Evolutionary conservation across 1,140 invertebrate species (phyloP), one percentile per base, ranked within the genome.

Genomic region (Hyposmocoma kahamanoa): DNA sequence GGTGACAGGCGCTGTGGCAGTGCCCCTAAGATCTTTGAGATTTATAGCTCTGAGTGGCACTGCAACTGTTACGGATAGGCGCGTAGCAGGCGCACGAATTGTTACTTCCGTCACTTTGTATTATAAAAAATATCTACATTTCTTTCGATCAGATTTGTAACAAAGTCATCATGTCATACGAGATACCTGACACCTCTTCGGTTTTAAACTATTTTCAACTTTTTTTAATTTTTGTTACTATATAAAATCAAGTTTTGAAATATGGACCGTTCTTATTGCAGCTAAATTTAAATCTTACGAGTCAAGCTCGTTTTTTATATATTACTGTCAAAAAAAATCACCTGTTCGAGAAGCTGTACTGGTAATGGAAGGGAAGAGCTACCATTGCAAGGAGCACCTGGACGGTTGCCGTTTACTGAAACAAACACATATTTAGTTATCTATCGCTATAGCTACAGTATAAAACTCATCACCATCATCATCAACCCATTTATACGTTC

Each of bases 291-390:
- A n/a, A n/a, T 30, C 10, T 26, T 5, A 6, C 24, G 24, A 5
- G 5, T 26, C 24, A 6, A 6, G 11, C 24, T 11, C 24, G 11
- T 26, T 6, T 6, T 5, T 26, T 5, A 26, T 26, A 26, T 26
- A 11, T 5, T 5, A 5, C 5, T 26, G 24, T 26, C 11, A 30
- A 24, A 32, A 42, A 36, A 28, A 57, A 22, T 52, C 67, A 80
- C 72, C 59, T 74, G 68, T 58, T 81, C 72, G 9, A 80, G 65
- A 6, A 74, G 60, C 62, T 70, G 70, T 0, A 83, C 74, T 15
- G 76, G 72, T 18, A 79, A 19, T 0, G 78, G 78, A 48, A 83
- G 51, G 1, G 67, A 75, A 21, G 44, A 56, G 47, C 63, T 68
- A 28, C 59, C 48, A 19, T 66, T 13, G 1, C 3, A 2, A 30